Evolutionary conservation across 2,113 vertebrate genomes (phyloP), one percentile per base, ranked within the genome.

Genomic region (Arizona elegans): DNA sequence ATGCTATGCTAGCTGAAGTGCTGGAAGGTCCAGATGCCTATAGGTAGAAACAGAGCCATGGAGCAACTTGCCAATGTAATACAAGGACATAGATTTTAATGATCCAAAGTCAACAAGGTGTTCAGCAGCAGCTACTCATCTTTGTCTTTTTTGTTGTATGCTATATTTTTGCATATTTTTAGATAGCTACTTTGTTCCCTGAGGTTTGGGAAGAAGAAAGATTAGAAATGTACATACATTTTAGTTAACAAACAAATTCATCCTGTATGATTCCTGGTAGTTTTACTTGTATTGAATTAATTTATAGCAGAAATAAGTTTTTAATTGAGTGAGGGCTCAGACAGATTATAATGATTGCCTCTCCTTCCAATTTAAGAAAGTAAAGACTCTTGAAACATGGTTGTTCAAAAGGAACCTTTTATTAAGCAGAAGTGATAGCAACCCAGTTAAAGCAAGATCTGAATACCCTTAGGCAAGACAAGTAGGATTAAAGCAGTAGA

Each of bases 141-240:
- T 17, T 55, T 88, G 50, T 70, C 50, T 89, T 89, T 88, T 89
- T 88, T 89, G 33, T 56, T 56, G 53, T 89, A 13, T 75, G 9
- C 38, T 70, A 8, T 88, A 19, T 54, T 92, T 88, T 88, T 17
- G 13, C 10, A 12, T 81, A 47, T 81, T 89, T 87, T 92, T 89
- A 89, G 29, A 33, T 87, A 53, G 62, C n/a, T 50, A 89, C 92
- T 89, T 29, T 56, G 53, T 89, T 88, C 33, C 59, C 62, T 38
- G 33, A 89, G 65, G 13, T 53, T 75, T 65, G 50, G 62, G 91
- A 88, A 91, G 33, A 58, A 88, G 47, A n/a, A 24, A 89, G 62
- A 92, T 92, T 81, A 58, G 59, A 81, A 89, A 92, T 89, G 52
- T 92, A 92, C 58, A 92, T 50, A 85, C 43, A 56, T 81, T 81